Evolutionary conservation across 2,113 vertebrate species (phyloP).

Genomic region (Chlorocebus sabaeus): DNA sequence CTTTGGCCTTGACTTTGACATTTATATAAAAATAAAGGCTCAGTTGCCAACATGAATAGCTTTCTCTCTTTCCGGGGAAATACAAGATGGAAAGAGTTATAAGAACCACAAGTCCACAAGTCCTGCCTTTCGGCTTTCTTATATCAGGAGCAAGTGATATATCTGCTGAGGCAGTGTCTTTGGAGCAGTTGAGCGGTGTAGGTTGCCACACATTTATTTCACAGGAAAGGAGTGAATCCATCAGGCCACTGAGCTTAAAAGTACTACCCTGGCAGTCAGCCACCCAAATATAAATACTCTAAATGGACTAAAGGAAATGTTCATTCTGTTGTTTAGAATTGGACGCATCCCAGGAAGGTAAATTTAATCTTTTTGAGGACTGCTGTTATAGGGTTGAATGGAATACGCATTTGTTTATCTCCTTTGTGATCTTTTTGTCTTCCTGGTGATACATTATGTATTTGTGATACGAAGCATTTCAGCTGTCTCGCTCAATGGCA

Average conservation of each 20-base stretch:
- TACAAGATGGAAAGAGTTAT: conserved; percentile 60
- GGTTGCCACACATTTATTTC: conserved; percentile 77
- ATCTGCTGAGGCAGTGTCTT: conserved; percentile 84
- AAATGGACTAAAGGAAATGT: conserved; percentile 82
- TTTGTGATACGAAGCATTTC: conserved; percentile 76
- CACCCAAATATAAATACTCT: conserved; percentile 84
- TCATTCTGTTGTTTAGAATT: conserved; percentile 83
- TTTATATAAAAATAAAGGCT: conserved; percentile 77
- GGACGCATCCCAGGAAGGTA: conserved; percentile 82
- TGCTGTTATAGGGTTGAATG: conserved; percentile 74
- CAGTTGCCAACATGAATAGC: conserved; percentile 61
- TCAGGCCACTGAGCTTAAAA: conserved; percentile 82
- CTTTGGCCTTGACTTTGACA: conserved; percentile 59
- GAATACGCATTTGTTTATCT: conserved; percentile 78
- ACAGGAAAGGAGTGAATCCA: conserved; percentile 81
- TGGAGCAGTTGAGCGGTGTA: conserved; percentile 75
- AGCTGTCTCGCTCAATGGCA: conserved; percentile 62
- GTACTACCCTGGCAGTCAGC: conserved; percentile 81
- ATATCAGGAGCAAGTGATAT: conserved; percentile 64
- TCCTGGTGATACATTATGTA: conserved; percentile 74
- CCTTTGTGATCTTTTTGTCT: conserved; percentile 79
- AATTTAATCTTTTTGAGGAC: conserved; percentile 82
- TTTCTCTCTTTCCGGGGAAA: conserved; percentile 69
- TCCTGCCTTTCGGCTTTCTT: conserved; percentile 69
- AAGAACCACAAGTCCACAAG: conserved; percentile 61